phyloP scores from a whole-genome alignment of 1,140 invertebrate species.

The Mizuhopecten yessoensis region DNA sequence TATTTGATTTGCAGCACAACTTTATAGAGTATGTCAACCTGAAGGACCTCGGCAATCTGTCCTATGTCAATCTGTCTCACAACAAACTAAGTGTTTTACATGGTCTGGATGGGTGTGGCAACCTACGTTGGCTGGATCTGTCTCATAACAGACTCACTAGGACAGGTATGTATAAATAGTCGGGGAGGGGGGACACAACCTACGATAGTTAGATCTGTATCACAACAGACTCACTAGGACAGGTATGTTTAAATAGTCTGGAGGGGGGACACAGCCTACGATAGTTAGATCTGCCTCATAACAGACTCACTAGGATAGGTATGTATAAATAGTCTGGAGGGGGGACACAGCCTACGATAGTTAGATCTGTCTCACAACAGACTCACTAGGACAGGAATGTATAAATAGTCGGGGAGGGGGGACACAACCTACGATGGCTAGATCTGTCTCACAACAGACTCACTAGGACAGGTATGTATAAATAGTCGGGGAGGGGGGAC shows the following conservation, averaged over 20 bases:
- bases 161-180: conserved; percentile 75
- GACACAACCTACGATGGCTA: too few relatives aligned
- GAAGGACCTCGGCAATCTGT: conserved; percentile 73
- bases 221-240: conserved; percentile 61
- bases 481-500: too few relatives aligned
- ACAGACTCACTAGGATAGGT: conserved; percentile 79
- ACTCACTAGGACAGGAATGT: conserved; percentile 72
- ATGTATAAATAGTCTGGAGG: conserved; percentile 25
- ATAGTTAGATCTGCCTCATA: conserved; percentile 77
- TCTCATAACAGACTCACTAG: conserved; percentile 78
- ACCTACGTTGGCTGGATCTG: conserved; percentile 78
- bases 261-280: conserved; percentile 75
- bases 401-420: background rate
- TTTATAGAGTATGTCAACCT: conserved; percentile 78
- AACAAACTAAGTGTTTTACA: conserved; percentile 78
- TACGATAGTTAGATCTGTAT: too few relatives aligned
- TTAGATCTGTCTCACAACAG: too few relatives aligned
- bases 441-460: too few relatives aligned
- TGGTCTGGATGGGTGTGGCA: conserved; percentile 78
- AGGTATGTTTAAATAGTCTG: conserved; percentile 64
- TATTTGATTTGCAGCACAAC: conserved; percentile 74
- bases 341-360: too few relatives aligned
- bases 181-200: too few relatives aligned
- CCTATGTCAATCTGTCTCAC: conserved; percentile 75
- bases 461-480: too few relatives aligned